Evolutionary conservation across 2,888 invertebrate genomes (phyloP).

Genomic region (Scaeva pyrastri): DNA sequence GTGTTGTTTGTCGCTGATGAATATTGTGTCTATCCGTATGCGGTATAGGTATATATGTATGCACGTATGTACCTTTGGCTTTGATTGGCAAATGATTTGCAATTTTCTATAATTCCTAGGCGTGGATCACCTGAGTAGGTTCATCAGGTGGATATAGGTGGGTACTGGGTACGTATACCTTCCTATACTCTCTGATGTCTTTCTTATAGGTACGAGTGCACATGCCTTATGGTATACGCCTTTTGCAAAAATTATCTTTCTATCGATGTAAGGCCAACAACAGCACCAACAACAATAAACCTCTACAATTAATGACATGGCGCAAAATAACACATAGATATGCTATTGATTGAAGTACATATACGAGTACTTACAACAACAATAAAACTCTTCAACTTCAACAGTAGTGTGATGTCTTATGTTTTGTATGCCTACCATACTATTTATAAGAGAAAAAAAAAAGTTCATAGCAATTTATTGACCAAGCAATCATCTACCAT

Average conservation of each 20-base stretch:
- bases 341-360: conserved; percentile 1
- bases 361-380: conserved; percentile 9
- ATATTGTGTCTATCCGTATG: conserved; percentile 37
- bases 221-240: conserved; percentile 19
- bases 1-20: conserved; percentile 56
- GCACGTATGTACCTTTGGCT: not conserved
- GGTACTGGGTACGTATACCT: not conserved
- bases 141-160: conserved; percentile 19
- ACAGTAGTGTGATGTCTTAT: conserved; percentile 10
- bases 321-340: conserved; percentile 38
- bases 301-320: conserved; percentile 62
- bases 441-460: too few species aligned
- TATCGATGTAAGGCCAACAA: conserved; percentile 30
- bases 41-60: too few species aligned
- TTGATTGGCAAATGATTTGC: conserved; percentile 71
- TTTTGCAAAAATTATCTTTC: conserved; percentile 58
- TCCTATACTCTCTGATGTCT: not conserved
- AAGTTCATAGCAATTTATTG: conserved; percentile 55
- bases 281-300: conserved; percentile 27
- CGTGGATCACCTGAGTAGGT: conserved; percentile 52
- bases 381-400: conserved; percentile 23
- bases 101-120: conserved; percentile 63
- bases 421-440: conserved; percentile 4
- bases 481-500: conserved; percentile 67
- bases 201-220: not conserved